Percentiles rank a stretch among this genome's conserved stretches.
Evolutionary conservation across 2,797 vertebrate genomes (phyloP).

Genomic region (Chaunax sp.): DNA sequence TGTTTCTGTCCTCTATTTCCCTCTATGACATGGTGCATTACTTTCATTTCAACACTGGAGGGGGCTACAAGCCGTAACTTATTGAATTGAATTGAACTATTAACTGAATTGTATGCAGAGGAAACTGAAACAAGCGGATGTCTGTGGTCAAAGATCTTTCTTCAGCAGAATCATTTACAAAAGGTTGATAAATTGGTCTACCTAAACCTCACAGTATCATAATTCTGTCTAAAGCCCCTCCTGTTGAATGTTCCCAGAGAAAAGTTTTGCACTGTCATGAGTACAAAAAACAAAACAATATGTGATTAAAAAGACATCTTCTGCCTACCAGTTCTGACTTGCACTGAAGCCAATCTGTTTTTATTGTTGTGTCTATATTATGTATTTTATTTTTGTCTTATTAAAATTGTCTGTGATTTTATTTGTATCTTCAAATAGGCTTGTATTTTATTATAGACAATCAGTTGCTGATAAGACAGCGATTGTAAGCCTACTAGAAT

Average conservation of each 20-base stretch:
- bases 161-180: not conserved
- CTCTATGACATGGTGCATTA: not conserved
- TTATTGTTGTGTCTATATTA: no score
- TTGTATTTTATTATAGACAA: no score
- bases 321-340: no score
- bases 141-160: no score
- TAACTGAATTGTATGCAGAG: not conserved
- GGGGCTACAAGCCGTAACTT: slow-evolving; percentile 21
- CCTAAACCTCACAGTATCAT: not conserved
- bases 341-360: no score
- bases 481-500: not conserved
- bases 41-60: slow-evolving; percentile 53
- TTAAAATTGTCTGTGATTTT: no score
- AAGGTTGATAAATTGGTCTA: not conserved
- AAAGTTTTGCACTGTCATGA: no score
- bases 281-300: no score
- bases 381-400: no score
- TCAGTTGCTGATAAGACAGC: not conserved
- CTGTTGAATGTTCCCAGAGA: not conserved
- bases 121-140: not conserved
- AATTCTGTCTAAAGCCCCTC: not conserved
- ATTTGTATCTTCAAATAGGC: no score
- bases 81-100: no score
- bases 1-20: fast-evolving
- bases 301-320: no score